Percentiles rank a stretch among this genome's conserved stretches.
phyloP scores from a whole-genome alignment of 2,888 invertebrate species.

The Melanotus villosus region DNA sequence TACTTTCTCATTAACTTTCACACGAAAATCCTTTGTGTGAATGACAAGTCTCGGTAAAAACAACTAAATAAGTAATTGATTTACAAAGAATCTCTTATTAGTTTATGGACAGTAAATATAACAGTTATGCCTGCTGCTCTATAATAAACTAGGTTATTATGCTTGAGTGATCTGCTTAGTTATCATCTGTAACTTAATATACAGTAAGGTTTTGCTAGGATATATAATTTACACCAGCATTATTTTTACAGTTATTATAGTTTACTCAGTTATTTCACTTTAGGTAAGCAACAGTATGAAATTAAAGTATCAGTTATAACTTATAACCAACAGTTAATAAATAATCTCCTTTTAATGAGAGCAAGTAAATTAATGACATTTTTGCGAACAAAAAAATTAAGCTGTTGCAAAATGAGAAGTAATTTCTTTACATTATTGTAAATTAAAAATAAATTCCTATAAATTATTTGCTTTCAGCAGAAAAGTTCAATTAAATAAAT shows the following conservation, averaged over 20 bases:
- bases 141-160: constrained; percentile 11
- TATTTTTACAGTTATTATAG: constrained; percentile 11
- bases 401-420: too few species aligned
- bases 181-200: constrained; percentile 8
- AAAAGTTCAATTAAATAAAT: neutral
- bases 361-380: neutral
- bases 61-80: constrained; percentile 8
- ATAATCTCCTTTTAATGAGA: neutral
- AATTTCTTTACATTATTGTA: too few species aligned
- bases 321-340: neutral
- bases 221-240: neutral
- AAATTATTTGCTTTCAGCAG: neutral
- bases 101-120: neutral
- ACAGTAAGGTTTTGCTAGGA: constrained; percentile 10
- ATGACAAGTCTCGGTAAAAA: too few species aligned
- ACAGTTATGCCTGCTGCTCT: neutral
- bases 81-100: constrained; percentile 1
- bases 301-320: neutral
- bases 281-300: neutral
- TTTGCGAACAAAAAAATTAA: too few species aligned
- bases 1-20: constrained; percentile 3
- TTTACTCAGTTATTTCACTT: neutral
- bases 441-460: too few species aligned
- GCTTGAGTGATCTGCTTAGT: constrained; percentile 3
- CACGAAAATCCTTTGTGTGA: neutral